These are phyloP conservation scores for Galeopterus variegatus DNA, from an alignment of 2,113 vertebrate genomes.

Conservation along the genomic window DNA sequence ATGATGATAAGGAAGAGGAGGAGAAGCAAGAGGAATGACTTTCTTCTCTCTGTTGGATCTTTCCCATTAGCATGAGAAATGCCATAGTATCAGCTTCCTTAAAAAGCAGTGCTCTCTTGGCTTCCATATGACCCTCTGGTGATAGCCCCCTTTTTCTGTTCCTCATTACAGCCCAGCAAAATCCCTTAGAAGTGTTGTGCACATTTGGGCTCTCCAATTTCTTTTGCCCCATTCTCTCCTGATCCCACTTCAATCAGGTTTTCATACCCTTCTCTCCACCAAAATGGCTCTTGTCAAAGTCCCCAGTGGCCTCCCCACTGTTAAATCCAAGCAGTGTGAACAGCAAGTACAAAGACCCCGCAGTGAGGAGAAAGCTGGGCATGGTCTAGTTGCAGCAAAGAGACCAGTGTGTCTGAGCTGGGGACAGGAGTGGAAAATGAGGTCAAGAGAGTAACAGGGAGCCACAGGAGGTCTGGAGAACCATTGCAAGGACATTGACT, in stretches of 20 bases:
- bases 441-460: neutral
- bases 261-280: neutral
- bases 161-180: neutral
- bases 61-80: neutral
- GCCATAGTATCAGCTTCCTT: neutral
- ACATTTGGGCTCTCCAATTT: neutral
- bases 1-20: rapidly evolving
- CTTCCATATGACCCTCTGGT: neutral
- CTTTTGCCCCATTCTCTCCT: neutral
- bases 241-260: neutral
- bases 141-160: neutral
- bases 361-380: neutral
- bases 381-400: neutral
- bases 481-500: neutral
- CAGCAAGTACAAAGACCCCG: neutral
- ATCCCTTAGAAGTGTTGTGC: neutral
- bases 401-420: neutral
- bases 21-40: neutral
- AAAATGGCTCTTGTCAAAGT: neutral
- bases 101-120: neutral
- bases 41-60: neutral
- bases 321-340: neutral
- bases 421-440: neutral
- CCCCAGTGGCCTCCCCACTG: too few species aligned
- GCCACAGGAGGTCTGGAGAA: neutral